Evolutionary conservation across 2,888 invertebrate species (phyloP).

Genomic region (Hoplodrina blanda): DNA sequence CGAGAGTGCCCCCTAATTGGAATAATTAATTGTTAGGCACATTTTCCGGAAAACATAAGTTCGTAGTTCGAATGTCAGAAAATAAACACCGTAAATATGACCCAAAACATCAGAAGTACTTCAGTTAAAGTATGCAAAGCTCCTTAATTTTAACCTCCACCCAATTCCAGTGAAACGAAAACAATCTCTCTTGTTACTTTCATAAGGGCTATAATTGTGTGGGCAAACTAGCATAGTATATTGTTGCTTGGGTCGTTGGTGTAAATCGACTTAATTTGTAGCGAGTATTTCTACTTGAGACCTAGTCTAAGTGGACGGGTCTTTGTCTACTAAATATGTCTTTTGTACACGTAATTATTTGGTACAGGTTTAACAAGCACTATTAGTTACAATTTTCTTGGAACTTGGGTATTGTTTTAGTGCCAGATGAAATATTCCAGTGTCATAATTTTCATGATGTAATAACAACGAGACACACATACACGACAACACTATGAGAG

Average conservation of each 20-base stretch:
- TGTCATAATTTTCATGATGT: not conserved
- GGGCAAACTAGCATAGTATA: constrained; percentile 19
- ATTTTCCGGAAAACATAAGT: constrained; percentile 25
- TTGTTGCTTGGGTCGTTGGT: constrained; percentile 40
- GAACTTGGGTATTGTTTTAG: constrained; percentile 3
- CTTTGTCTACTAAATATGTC: constrained; percentile 36
- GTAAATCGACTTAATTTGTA: constrained; percentile 59
- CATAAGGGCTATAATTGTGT: constrained; percentile 18
- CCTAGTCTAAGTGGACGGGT: constrained; percentile 36
- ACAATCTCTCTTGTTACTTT: not conserved
- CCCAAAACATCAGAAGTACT: constrained; percentile 35
- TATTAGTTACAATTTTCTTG: not conserved
- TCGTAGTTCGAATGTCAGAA: constrained; percentile 30
- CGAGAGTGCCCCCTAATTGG: constrained; percentile 2
- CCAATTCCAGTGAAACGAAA: constrained; percentile 13
- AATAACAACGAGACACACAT: no score
- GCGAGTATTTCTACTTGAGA: constrained; percentile 52
- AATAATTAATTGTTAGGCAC: constrained; percentile 37
- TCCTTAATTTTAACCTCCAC: constrained; percentile 35
- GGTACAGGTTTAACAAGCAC: constrained; percentile 16
- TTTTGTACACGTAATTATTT: constrained; percentile 35
- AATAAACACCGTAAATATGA: constrained; percentile 42
- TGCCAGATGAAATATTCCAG: not conserved
- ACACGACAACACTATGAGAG: no score
- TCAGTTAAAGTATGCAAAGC: constrained; percentile 52